Conservation (phyloP, 2,113 vertebrate species). For the Mastomys coucha region DNA sequence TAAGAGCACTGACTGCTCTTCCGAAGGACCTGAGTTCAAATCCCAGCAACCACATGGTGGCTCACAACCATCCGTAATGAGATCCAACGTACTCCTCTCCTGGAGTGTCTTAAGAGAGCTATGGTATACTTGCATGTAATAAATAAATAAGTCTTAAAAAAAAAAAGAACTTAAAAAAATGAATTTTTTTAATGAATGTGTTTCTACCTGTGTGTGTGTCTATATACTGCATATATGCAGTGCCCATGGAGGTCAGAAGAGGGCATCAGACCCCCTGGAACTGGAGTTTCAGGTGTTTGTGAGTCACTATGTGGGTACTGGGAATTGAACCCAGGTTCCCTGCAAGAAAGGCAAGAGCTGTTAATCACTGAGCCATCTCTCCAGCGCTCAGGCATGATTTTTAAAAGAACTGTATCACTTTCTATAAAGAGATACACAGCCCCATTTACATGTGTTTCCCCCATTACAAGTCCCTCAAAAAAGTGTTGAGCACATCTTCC, state of each 20-base stretch:
- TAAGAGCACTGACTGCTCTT: too few species aligned
- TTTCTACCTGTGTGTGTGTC: background rate
- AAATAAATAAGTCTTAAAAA: too few species aligned
- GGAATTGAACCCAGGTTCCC: too few species aligned
- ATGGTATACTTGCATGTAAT: too few species aligned
- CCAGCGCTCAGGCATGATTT: background rate
- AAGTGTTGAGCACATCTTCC: background rate
- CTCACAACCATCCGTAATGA: too few species aligned
- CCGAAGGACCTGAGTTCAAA: too few species aligned
- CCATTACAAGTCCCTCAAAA: background rate
- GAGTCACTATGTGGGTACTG: background rate
- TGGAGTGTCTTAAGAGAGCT: too few species aligned
- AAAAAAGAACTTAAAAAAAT: too few species aligned
- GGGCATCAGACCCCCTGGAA: background rate
- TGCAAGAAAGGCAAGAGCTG: background rate
- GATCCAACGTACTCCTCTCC: too few species aligned
- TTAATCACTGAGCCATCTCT: background rate
- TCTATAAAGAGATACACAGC: slow-evolving; percentile 20
- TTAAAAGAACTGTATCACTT: background rate
- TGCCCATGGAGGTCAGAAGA: background rate
- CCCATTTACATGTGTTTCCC: slow-evolving; percentile 6
- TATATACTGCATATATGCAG: background rate
- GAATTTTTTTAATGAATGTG: background rate
- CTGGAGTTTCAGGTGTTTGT: background rate
- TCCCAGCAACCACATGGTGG: too few species aligned